Conservation (phyloP, 2,797 vertebrate species). For the Microchirus variegatus region DNA sequence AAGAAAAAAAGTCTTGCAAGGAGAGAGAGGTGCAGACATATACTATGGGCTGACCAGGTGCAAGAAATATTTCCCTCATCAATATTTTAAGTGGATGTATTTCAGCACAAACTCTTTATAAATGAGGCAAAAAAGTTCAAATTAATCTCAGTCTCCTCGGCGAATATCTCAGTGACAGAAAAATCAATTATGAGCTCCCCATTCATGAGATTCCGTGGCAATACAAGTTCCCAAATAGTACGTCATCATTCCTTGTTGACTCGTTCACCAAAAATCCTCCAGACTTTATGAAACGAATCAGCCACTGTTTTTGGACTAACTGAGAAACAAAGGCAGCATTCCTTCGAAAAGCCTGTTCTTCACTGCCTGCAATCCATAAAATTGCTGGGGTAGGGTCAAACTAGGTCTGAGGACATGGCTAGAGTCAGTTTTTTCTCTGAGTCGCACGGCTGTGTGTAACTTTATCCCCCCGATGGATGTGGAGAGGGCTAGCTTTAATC, state of each 20-base stretch:
- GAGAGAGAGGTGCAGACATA: constrained; percentile 35
- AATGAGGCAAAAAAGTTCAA: constrained; percentile 21
- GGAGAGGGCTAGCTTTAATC: constrained; percentile 75
- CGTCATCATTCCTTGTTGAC: constrained; percentile 2
- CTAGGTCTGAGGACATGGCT: constrained; percentile 61
- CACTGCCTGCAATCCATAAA: constrained; percentile 71
- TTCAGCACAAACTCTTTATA: constrained; percentile 17
- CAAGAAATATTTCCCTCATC: constrained; percentile 18
- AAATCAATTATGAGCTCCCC: constrained; percentile 20
- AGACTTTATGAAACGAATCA: constrained; percentile 34
- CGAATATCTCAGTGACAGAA: constrained; percentile 4
- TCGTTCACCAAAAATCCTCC: neutral
- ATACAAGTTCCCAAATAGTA: constrained; percentile 11
- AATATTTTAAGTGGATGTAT: constrained; percentile 17
- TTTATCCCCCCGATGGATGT: constrained; percentile 81
- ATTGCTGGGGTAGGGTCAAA: constrained; percentile 72
- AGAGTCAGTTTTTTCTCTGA: constrained; percentile 55
- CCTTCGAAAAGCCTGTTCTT: constrained; percentile 53
- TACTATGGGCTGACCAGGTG: constrained; percentile 24
- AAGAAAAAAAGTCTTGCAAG: constrained; percentile 20
- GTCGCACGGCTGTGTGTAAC: constrained; percentile 59
- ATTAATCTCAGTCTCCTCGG: constrained; percentile 22
- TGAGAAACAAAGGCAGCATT: constrained; percentile 33
- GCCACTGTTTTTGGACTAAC: constrained; percentile 45
- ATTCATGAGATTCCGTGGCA: constrained; percentile 1